These are phyloP conservation scores for Agelaius tricolor DNA, from an alignment of 2,113 vertebrate species.

Conservation along the genomic window DNA sequence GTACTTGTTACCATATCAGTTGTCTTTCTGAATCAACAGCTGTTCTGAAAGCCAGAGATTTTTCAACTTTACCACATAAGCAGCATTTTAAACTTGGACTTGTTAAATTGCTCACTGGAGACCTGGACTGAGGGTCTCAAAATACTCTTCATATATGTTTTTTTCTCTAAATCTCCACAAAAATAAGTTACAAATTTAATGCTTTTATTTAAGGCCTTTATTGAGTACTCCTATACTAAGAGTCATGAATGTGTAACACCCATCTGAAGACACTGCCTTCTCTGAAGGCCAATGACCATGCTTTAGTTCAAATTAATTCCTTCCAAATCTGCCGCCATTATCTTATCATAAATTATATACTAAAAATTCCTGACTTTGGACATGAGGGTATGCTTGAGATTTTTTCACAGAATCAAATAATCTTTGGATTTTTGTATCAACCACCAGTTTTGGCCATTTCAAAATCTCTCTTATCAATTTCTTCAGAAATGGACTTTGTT, in stretches of 20 bases:
- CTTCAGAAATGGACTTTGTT: neutral
- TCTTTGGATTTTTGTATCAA: neutral
- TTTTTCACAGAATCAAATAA: neutral
- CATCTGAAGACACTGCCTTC: neutral
- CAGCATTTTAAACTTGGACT: neutral
- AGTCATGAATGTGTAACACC: neutral
- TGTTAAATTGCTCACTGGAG: neutral
- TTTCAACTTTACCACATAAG: neutral
- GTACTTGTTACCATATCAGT: neutral
- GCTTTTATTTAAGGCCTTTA: neutral
- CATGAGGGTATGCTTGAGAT: neutral
- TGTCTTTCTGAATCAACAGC: neutral
- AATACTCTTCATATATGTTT: neutral
- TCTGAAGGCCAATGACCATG: neutral
- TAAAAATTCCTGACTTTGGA: neutral
- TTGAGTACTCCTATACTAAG: neutral
- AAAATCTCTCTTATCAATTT: neutral
- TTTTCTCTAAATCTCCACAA: neutral
- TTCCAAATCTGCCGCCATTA: neutral
- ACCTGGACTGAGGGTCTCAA: neutral
- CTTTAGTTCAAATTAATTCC: neutral
- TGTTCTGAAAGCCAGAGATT: neutral
- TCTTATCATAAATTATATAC: rapidly evolving
- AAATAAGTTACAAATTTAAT: neutral
- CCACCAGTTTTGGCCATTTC: neutral